Base-by-base conservation (phyloP, 2,113 vertebrate species). In the Hydropotes inermis region DNA sequence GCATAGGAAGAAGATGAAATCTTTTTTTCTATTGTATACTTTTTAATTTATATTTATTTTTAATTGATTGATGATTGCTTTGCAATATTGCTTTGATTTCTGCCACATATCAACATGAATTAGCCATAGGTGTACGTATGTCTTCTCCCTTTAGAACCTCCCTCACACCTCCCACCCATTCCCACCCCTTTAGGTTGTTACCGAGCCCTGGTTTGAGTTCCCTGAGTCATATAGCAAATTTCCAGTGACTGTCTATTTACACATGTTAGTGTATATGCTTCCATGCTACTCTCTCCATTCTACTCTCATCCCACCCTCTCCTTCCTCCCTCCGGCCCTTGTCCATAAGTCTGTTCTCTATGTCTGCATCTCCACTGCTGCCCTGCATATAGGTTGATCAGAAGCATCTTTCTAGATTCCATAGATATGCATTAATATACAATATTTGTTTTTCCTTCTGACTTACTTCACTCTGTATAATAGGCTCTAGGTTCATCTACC, bases 141-240 rank as follows among this genome's bases (percentile, higher is more conserved):
- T 76, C 36, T 43, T 6, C 23, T 43, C 23, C 6, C 36, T 76
- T 43, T 43, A 27, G 70, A 43, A 43, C 6, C 36, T 14, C 21
- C 70, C 36, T 76, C 36, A 43, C 6, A 76, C 36, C 67, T 76
- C 1, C 70, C 36, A 76, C 70, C 70, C 23, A 13, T 27, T 76
- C 23, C 36, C 36, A 27, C 36, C 23, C 70, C 70, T 43, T 43
- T 76, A 76, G 36, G 70, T 76, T 43, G 23, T 76, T 76, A 43
- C 36, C 1, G 0, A 70, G 21, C 21, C 21, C 70, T 0, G 0
- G 57, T 39, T 27, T 13, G 6, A 76, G 39, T 76, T 76, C 70
- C 23, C 36, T 14, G 70, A 76, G 70, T 43, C 36, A 27, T 14
- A 76, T 11, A 14, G 36, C 36, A 76, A 43, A 43, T 43, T 76